A percentile compares a stretch with the other conserved stretches of the same genome.
These are phyloP conservation scores for Myopa tessellatipennis DNA, from an alignment of 2,888 invertebrate genomes.

Conservation along the genomic window DNA sequence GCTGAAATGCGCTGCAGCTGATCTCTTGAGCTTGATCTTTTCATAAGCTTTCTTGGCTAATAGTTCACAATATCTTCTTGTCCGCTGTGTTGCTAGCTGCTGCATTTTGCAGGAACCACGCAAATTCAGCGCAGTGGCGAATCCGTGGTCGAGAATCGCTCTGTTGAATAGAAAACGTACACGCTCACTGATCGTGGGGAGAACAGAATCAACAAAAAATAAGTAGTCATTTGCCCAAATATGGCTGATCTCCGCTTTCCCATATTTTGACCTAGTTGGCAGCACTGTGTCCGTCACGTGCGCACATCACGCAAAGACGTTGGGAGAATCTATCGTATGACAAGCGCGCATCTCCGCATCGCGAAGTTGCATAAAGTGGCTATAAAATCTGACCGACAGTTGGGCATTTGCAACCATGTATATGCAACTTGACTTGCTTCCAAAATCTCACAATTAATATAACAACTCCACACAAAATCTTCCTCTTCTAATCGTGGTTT, in stretches of 20 bases:
- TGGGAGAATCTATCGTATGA: too few relatives aligned
- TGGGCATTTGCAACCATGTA: too few relatives aligned
- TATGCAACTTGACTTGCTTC: too few relatives aligned
- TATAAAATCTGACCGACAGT: too few relatives aligned
- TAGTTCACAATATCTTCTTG: conserved; percentile 22
- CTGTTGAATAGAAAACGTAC: background rate
- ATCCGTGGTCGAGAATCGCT: background rate
- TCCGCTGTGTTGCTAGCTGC: conserved; percentile 21
- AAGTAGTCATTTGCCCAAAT: conserved; percentile 24
- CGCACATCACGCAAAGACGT: too few relatives aligned
- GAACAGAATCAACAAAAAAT: background rate
- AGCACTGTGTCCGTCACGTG: too few relatives aligned
- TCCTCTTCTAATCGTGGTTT: background rate
- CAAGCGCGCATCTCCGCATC: too few relatives aligned
- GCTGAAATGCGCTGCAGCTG: background rate
- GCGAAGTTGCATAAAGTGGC: too few relatives aligned
- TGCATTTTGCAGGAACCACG: background rate
- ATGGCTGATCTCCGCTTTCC: conserved; percentile 10
- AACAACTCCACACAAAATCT: background rate
- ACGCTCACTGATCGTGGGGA: background rate
- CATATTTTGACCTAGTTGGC: background rate
- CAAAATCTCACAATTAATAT: too few relatives aligned
- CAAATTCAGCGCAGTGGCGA: background rate
- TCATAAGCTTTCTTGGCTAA: conserved; percentile 31
- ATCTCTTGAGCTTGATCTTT: conserved; percentile 10